Evolutionary conservation across 2,888 invertebrate species (phyloP).

Genomic region (Xylota segnis): DNA sequence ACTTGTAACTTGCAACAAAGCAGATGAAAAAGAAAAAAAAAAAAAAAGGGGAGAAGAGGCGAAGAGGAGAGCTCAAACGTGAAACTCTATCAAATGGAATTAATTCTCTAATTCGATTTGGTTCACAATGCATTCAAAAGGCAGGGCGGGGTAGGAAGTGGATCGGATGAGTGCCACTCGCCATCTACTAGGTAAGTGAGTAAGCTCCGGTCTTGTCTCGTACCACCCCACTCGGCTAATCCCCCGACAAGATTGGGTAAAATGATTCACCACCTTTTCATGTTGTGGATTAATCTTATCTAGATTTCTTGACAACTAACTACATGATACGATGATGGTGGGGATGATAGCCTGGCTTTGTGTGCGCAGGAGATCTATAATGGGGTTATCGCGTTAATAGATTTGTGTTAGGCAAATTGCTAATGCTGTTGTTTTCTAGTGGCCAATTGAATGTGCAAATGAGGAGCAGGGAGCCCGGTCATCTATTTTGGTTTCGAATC

Average conservation of each 20-base stretch:
- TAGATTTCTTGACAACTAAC: slow-evolving; percentile 1
- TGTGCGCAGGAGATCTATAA: not conserved
- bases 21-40: too few relatives aligned
- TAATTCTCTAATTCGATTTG: slow-evolving; percentile 67
- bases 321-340: not conserved
- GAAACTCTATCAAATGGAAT: slow-evolving; percentile 72
- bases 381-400: slow-evolving; percentile 44
- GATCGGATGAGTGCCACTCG: slow-evolving; percentile 14
- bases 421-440: slow-evolving; percentile 24
- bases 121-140: slow-evolving; percentile 39
- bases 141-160: not conserved
- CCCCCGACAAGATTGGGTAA: not conserved
- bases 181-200: slow-evolving; percentile 30
- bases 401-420: slow-evolving; percentile 18
- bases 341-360: not conserved
- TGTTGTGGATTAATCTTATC: slow-evolving; percentile 49
- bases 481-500: slow-evolving; percentile 38
- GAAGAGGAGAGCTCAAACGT: slow-evolving; percentile 25
- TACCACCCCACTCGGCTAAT: not conserved
- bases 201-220: slow-evolving; percentile 14
- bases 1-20: too few relatives aligned
- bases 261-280: slow-evolving; percentile 46
- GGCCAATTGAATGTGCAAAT: slow-evolving; percentile 31
- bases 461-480: slow-evolving; percentile 12
- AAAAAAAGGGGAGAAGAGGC: too few relatives aligned